These are phyloP conservation scores for Scaptomyza tumidula DNA, from an alignment of 2,888 invertebrate genomes.

Conservation along the genomic window DNA sequence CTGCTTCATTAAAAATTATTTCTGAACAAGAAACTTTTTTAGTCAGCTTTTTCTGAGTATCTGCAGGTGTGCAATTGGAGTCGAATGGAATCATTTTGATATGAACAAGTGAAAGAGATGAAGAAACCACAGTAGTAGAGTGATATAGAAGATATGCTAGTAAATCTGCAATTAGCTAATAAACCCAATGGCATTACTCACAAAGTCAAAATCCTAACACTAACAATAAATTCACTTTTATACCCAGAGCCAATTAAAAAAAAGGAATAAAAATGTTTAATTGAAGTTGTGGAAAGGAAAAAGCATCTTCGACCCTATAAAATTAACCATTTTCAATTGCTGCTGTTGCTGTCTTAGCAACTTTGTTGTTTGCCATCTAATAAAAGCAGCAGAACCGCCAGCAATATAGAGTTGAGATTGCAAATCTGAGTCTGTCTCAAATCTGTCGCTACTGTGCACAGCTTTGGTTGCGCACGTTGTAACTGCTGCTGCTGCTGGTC, in stretches of 20 bases:
- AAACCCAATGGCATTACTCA: too few relatives aligned
- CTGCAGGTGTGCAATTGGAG: too few relatives aligned
- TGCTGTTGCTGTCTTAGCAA: constrained; percentile 3
- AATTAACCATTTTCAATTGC: background rate
- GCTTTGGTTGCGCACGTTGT: background rate
- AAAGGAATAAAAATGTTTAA: background rate
- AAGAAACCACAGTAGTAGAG: background rate
- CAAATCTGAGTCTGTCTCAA: background rate
- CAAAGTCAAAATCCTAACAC: background rate
- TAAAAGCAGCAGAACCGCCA: constrained; percentile 28
- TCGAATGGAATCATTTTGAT: too few relatives aligned
- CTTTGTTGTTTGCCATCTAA: constrained; percentile 18
- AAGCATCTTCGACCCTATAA: background rate
- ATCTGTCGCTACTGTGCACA: constrained; percentile 1
- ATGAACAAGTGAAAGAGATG: too few relatives aligned
- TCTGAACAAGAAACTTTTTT: background rate
- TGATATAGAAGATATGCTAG: background rate
- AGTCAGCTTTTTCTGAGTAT: too few relatives aligned
- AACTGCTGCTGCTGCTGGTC: constrained; percentile 41
- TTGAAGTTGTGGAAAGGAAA: background rate
- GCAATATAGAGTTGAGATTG: constrained; percentile 9
- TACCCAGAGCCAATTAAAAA: background rate
- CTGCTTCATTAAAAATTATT: background rate
- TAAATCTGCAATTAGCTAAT: background rate
- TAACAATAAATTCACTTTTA: background rate